These are phyloP conservation scores for Mastomys coucha DNA, from an alignment of 2,113 vertebrate species.

Conservation along the genomic window DNA sequence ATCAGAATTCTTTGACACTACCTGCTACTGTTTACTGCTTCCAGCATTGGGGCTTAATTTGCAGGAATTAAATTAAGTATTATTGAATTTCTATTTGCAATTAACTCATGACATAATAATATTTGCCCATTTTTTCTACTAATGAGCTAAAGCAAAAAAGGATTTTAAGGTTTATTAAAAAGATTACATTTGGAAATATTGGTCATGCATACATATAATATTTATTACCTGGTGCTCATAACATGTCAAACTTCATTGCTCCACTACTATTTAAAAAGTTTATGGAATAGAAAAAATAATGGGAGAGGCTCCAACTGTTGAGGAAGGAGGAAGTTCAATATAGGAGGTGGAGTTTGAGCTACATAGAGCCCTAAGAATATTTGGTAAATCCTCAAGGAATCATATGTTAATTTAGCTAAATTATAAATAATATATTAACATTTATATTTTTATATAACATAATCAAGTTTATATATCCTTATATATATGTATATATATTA, in stretches of 20 bases:
- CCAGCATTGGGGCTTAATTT: slow-evolving; percentile 7
- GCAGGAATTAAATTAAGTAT: slow-evolving; percentile 27
- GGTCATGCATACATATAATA: neutral
- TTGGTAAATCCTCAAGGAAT: neutral
- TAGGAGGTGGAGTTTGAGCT: neutral
- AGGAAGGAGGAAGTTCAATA: neutral
- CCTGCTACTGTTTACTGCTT: neutral
- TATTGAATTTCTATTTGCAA: slow-evolving; percentile 11
- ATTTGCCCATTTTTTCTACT: neutral
- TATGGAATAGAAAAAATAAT: neutral
- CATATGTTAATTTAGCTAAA: neutral
- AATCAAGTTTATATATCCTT: neutral
- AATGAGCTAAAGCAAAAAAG: neutral
- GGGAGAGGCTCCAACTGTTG: neutral
- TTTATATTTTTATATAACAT: neutral
- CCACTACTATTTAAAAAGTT: neutral
- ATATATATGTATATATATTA: neutral
- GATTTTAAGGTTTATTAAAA: neutral
- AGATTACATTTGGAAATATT: neutral
- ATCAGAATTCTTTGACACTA: neutral
- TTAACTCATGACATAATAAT: neutral
- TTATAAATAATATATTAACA: neutral
- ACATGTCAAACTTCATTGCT: neutral
- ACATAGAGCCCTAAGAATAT: neutral
- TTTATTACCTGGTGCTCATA: neutral